Evolutionary conservation across 2,888 invertebrate genomes (phyloP), one percentile per base, ranked within the genome.

Genomic region (Belgica antarctica): DNA sequence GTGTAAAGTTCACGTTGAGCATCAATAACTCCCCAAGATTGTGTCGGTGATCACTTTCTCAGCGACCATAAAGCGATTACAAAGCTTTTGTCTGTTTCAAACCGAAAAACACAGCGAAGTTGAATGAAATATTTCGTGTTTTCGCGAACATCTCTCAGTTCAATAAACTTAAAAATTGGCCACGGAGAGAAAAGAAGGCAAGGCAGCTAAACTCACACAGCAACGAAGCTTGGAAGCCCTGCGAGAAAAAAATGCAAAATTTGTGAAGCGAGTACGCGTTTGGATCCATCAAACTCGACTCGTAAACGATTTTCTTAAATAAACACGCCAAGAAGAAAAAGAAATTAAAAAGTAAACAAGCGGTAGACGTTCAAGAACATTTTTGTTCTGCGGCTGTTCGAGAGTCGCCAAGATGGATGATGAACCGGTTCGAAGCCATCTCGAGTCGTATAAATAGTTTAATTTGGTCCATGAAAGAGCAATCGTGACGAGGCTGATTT

Each of bases 131-230:
- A 41, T 41, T 41, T 41, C n/a, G n/a, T n/a, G n/a, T 10, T 52
- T 52, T 17, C 3, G 15, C 46, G 12, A 46, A 12, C 34, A 46
- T 17, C 17, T 5, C 12, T 19, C 52, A 52, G 52, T 52, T 61
- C 61, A 61, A 61, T 61, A 61, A 61, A 61, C 61, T 61, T 61
- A n/a, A n/a, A 57, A 57, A 4, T 57, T 19, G 7, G 4, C 25
- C 17, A 7, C 47, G n/a, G n/a, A 47, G 17, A 47, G 7, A 47
- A 17, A 10, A 47, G 47, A n/a, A 57, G 19, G 17, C 4, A 15
- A 46, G 15, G 46, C 15, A 46, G n/a, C n/a, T n/a, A n/a, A n/a
- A n/a, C n/a, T n/a, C n/a, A n/a, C 4, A 46, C 4, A 46, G 15
- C 15, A 41, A 15, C 41, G 41, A n/a, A 41, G 52, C 19, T 52